Base-by-base conservation (phyloP, 2,797 vertebrate species). In the Enteromius mattozi region DNA sequence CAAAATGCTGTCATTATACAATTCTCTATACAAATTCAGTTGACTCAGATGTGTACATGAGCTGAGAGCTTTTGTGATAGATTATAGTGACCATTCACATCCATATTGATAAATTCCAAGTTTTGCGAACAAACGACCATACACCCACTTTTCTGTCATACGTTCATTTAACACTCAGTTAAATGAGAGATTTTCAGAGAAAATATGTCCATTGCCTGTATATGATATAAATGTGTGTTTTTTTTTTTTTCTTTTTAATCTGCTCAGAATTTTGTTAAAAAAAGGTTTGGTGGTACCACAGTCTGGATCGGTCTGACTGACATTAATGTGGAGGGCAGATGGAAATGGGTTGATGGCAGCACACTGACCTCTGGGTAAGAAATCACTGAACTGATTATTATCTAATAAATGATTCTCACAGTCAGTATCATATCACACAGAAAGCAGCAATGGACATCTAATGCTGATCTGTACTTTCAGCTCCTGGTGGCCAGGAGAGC, bases 241-340 rank as follows among this genome's bases (percentile, higher is more conserved):
- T 1, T 37, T 8, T 37, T 2, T 2, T 69, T 19, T 40, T 69
- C 19, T 19, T 5, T 6, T 51, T 51, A 4, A 51, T 19, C 5
- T 51, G 21, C 1, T 56, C 3, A 56, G 21, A 8, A 56, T n/a
- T 56, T 56, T 56, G 54, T 56, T 54, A 21, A 3, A 19, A 21
- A n/a, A 1, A 56, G 3, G 21, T 9, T 19, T n/a, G 1, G 3
- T 9, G n/a, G 3, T 3, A n/a, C 7, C 9, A 21, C 0, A 56
- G n/a, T n/a, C 54, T 56, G 54, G 54, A 56, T 56, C 9, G 54
- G 54, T 56, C 0, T n/a, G 21, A 56, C 19, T 56, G 54, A 78
- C 56, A 56, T 0, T 56, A 21, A 3, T 9, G 54, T 1, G 3
- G 54, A 56, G 54, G 8, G 0, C 21, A 56, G 2, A 3, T 56